Evolutionary conservation across 2,888 invertebrate species (phyloP).

Genomic region (Mythimna loreyi): DNA sequence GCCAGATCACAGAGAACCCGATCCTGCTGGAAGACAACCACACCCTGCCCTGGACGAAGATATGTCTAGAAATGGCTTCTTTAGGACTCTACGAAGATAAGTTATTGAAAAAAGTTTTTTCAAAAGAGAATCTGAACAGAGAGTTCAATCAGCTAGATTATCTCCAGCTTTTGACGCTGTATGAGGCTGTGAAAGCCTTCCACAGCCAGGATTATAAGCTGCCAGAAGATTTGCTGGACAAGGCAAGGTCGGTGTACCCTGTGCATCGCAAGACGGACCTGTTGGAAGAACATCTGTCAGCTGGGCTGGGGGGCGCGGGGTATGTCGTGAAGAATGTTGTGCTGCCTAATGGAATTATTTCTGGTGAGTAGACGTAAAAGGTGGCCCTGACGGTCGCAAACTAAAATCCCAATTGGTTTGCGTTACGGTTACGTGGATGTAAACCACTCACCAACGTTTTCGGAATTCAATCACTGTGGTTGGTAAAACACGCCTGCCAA

Average conservation of each 20-base stretch:
- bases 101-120: constrained; percentile 89
- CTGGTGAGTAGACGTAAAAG: constrained; percentile 89
- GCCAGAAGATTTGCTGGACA: constrained; percentile 77
- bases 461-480: too few relatives aligned
- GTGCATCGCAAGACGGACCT: constrained; percentile 77
- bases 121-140: constrained; percentile 82
- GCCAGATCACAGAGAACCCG: constrained; percentile 82
- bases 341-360: constrained; percentile 89
- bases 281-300: constrained; percentile 86
- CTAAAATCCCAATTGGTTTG: too few relatives aligned
- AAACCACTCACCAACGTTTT: too few relatives aligned
- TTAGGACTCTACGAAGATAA: constrained; percentile 91
- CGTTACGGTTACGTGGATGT: too few relatives aligned
- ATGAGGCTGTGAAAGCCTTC: constrained; percentile 89
- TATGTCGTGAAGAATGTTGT: constrained; percentile 89
- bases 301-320: constrained; percentile 90
- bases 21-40: constrained; percentile 78
- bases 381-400: too few relatives aligned
- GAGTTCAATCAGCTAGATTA: constrained; percentile 84
- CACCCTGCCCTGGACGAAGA: constrained; percentile 88
- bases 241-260: constrained; percentile 77
- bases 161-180: constrained; percentile 88
- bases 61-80: constrained; percentile 90
- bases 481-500: too few relatives aligned
- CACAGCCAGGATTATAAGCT: constrained; percentile 81